Conservation (phyloP, 1,140 invertebrate genomes). For the Sycophaga agraensis region DNA sequence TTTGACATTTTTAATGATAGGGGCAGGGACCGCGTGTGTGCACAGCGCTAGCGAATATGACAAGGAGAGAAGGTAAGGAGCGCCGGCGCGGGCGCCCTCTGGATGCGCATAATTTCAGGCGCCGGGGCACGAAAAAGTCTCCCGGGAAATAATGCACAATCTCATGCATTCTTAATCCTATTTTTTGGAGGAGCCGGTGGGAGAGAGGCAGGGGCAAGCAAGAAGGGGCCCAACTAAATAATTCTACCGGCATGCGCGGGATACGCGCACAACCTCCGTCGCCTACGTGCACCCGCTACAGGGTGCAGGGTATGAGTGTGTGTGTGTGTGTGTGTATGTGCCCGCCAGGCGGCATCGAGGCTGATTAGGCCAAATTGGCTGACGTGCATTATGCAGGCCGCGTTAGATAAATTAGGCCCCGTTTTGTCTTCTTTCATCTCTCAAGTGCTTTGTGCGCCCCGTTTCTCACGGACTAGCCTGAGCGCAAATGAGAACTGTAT, state of each 20-base stretch:
- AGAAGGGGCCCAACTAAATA: not conserved
- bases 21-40: not conserved
- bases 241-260: not conserved
- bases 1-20: too few species aligned
- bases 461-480: too few species aligned
- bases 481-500: too few species aligned
- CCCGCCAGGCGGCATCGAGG: not conserved
- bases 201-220: not conserved
- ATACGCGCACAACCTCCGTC: not conserved
- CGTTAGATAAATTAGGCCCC: too few species aligned
- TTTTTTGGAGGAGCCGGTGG: not conserved
- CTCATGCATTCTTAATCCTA: slow-evolving; percentile 5
- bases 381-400: not conserved
- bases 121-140: slow-evolving; percentile 24
- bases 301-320: not conserved
- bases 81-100: slow-evolving; percentile 1
- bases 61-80: not conserved
- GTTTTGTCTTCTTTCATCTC: too few species aligned
- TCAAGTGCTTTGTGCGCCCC: too few species aligned
- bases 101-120: slow-evolving; percentile 28
- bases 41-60: too few species aligned
- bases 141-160: slow-evolving; percentile 32
- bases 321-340: not conserved
- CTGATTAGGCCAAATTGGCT: slow-evolving; percentile 7
- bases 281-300: not conserved